These are phyloP conservation scores for Numenius arquata DNA, from an alignment of 2,113 vertebrate species.

Conservation along the genomic window DNA sequence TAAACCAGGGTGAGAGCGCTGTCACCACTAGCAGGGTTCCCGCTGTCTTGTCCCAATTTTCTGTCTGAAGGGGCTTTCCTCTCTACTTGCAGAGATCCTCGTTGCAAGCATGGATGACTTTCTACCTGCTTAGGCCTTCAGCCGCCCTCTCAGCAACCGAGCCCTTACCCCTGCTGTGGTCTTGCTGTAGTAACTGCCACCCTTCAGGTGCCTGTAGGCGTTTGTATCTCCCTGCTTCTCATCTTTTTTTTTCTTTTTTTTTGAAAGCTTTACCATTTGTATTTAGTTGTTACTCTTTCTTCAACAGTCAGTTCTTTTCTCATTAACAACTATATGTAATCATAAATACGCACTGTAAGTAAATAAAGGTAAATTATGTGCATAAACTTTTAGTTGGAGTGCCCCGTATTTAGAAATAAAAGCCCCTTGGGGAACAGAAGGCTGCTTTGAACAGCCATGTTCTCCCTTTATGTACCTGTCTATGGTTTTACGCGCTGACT, in stretches of 20 bases:
- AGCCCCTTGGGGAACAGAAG: not conserved
- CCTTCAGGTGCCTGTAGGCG: not conserved
- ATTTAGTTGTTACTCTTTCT: not conserved
- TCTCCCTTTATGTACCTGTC: not conserved
- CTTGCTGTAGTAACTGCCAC: not conserved
- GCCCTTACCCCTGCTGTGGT: too few species aligned
- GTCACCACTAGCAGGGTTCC: not conserved
- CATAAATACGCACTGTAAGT: not conserved
- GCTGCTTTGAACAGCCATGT: not conserved
- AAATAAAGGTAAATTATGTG: not conserved
- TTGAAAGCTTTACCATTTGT: not conserved
- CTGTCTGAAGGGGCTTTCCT: not conserved
- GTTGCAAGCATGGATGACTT: accelerated
- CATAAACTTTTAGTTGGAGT: not conserved
- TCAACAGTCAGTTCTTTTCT: not conserved
- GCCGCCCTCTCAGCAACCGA: accelerated
- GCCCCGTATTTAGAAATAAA: not conserved
- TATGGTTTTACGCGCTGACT: not conserved
- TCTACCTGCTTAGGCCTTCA: not conserved
- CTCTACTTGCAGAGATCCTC: accelerated
- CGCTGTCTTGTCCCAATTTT: accelerated
- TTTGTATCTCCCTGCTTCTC: not conserved
- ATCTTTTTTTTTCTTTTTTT: not conserved
- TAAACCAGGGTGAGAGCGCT: too few species aligned
- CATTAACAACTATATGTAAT: not conserved